Conservation (phyloP, 1,140 invertebrate species). For the Drosophila kohkoa region DNA sequence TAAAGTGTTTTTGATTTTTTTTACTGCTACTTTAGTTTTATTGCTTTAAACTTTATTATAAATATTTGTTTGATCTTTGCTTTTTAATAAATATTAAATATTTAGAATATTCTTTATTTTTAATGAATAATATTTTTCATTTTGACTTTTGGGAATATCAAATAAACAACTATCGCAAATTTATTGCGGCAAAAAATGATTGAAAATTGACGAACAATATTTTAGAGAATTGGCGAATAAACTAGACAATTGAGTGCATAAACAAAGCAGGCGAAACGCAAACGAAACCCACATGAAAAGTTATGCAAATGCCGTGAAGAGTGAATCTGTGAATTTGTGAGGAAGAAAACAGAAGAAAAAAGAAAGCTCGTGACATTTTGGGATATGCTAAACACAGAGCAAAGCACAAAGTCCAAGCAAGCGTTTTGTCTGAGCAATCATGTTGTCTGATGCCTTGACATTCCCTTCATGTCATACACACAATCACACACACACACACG, state of each 20-base stretch:
- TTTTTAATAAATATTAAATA: no score
- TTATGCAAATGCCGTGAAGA: conserved; percentile 5
- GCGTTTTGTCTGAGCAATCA: conserved; percentile 29
- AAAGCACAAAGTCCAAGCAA: conserved; percentile 15
- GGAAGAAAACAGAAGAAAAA: neutral
- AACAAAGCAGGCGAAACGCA: neutral
- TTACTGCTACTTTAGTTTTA: no score
- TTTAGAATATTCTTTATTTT: no score
- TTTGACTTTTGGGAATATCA: no score
- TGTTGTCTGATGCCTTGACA: conserved; percentile 69
- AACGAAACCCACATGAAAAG: neutral
- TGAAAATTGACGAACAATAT: neutral
- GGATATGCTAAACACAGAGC: neutral
- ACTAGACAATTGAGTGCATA: neutral
- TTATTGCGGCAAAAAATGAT: no score
- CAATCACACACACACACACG: neutral
- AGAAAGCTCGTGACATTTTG: neutral
- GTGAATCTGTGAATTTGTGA: conserved; percentile 2
- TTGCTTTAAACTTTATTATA: no score
- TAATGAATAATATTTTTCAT: no score
- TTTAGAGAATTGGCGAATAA: neutral
- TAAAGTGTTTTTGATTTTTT: no score
- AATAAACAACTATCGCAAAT: no score
- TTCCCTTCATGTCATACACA: conserved; percentile 38
- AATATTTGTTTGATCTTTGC: no score